phyloP scores from a whole-genome alignment of 2,113 vertebrate species.

The Pyrgilauda ruficollis region DNA sequence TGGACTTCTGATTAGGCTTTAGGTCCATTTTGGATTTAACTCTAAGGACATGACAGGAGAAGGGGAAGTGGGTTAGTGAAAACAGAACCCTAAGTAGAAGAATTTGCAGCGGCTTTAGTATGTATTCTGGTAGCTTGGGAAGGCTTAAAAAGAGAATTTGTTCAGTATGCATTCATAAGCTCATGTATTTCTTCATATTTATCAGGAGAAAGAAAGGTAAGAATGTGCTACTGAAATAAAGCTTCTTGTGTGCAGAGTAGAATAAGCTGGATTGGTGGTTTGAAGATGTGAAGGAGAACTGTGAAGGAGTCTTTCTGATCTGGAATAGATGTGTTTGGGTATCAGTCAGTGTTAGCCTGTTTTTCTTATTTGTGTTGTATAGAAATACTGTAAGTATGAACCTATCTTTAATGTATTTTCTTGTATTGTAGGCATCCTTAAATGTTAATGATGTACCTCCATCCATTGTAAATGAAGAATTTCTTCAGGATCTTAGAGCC shows the following conservation, averaged over 20 bases:
- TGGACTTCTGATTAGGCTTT: neutral
- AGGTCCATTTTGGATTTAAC: neutral
- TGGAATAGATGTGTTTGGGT: neutral
- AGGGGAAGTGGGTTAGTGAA: neutral
- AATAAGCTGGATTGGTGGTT: neutral
- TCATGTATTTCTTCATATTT: neutral
- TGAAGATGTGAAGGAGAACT: neutral
- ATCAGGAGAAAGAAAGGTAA: neutral
- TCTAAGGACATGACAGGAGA: neutral
- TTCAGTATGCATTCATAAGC: neutral
- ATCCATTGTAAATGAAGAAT: conserved; percentile 86
- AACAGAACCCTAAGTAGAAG: neutral
- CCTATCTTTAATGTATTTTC: neutral
- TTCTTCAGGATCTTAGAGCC: conserved; percentile 87
- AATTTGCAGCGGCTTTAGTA: neutral
- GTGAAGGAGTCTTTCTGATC: neutral
- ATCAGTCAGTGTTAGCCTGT: neutral
- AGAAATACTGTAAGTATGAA: neutral
- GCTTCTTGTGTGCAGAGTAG: neutral
- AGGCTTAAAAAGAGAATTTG: neutral
- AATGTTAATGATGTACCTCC: conserved; percentile 83
- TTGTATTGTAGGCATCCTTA: conserved; percentile 80
- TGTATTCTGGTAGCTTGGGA: neutral
- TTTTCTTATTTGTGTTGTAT: neutral
- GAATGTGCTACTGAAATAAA: neutral